Conservation (phyloP, 1,140 invertebrate genomes). For the Trypoxylus dichotomus region DNA sequence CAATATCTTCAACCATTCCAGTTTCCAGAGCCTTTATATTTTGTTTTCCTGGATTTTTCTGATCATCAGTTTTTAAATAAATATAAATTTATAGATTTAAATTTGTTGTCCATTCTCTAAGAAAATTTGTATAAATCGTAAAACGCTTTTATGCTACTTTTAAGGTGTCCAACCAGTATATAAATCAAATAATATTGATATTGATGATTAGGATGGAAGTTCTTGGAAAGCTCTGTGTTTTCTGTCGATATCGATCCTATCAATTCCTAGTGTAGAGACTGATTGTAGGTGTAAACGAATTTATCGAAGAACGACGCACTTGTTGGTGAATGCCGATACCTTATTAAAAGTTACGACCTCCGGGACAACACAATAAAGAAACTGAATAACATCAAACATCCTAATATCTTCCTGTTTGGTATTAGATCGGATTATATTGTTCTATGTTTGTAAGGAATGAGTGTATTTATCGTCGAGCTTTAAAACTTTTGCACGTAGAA, state of each 20-base stretch:
- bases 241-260: neutral
- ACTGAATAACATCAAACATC: slow-evolving; percentile 10
- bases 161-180: neutral
- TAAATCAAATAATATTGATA: neutral
- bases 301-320: slow-evolving; percentile 34
- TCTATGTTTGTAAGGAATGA: neutral
- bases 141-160: neutral
- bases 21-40: too few relatives aligned
- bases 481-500: too few relatives aligned
- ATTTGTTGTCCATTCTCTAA: too few relatives aligned
- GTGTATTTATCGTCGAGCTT: too few relatives aligned
- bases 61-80: too few relatives aligned
- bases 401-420: neutral
- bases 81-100: too few relatives aligned
- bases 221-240: neutral
- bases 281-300: slow-evolving; percentile 35
- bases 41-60: too few relatives aligned
- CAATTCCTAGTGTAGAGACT: neutral
- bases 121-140: too few relatives aligned
- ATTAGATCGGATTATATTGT: neutral
- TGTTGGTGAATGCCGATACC: slow-evolving; percentile 29
- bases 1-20: too few relatives aligned
- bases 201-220: neutral
- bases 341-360: slow-evolving; percentile 49
- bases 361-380: slow-evolving; percentile 39